Base-by-base conservation (phyloP, 2,797 vertebrate genomes). In the Gymnodraco acuticeps region DNA sequence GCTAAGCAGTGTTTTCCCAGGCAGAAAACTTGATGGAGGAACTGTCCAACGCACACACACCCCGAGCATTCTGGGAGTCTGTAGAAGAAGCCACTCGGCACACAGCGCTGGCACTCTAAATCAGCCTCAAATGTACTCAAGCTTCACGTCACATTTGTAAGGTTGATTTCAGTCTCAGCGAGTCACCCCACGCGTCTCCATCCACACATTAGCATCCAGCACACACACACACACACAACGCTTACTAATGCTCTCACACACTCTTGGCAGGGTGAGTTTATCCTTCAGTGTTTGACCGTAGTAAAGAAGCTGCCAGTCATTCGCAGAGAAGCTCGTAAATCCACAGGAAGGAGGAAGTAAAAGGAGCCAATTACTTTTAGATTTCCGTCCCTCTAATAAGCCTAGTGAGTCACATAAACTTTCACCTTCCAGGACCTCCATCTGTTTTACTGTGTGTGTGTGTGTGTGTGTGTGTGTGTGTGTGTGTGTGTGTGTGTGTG, bases 121-220 rank as follows among this genome's bases (percentile, higher is more conserved):
- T 98, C 96, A 97, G 94, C 92, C 93, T 97, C 96, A 97, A 95
- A 95, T 93, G 93, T 93, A 94, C 93, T 93, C 90, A 92, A 95
- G 95, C 96, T 96, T 97, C 96, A 95, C 84, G 94, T 97, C 96
- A 96, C 95, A 96, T 97, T 96, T 96, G 94, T 76, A 88, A 94
- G 94, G 92, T 93, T 92, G 78, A 95, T 94, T 96, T 96, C 95
- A 95, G 96, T 96, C 94, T 69, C 93, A 90, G 92, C 91, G 95
- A 93, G 94, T 93, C 90, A 92, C 83, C n/a, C 69, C 42, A 60
- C 45, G 33, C 43, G n/a, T 41, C 70, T 77, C 70, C 69, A 46
- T 63, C 56, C 59, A 8, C 47, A 53, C 51, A 50, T 70, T 78
- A 75, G 70, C 78, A 79, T 64, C 56, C 53, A 41, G 54, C 56